These are phyloP conservation scores for Zelleria hepariella DNA, from an alignment of 2,888 invertebrate genomes.

Conservation along the genomic window DNA sequence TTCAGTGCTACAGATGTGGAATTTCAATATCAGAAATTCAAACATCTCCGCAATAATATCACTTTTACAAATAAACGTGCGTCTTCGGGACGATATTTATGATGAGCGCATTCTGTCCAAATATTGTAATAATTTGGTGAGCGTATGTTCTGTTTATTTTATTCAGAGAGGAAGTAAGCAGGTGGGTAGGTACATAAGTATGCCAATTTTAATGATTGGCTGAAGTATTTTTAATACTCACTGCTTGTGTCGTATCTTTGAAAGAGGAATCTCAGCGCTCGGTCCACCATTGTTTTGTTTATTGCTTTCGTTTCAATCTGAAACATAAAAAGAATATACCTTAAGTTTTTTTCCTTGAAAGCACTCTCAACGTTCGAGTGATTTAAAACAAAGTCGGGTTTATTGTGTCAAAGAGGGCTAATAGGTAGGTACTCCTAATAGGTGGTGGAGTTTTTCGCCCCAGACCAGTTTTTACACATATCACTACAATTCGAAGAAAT, in stretches of 20 bases:
- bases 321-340: constrained; percentile 22
- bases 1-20: neutral
- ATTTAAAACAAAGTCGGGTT: no score
- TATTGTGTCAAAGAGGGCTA: no score
- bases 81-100: neutral
- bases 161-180: neutral
- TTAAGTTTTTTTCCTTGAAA: no score
- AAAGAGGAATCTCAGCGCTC: constrained; percentile 32
- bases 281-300: constrained; percentile 40
- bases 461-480: no score
- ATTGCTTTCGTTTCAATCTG: constrained; percentile 42
- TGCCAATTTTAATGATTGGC: neutral
- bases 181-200: neutral
- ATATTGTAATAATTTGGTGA: neutral
- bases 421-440: no score
- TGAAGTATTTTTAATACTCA: constrained; percentile 20
- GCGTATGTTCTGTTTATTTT: neutral
- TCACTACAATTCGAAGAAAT: no score
- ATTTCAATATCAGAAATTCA: neutral
- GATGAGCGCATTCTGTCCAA: neutral
- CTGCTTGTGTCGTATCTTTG: constrained; percentile 40
- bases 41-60: neutral
- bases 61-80: neutral
- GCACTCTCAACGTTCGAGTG: no score
- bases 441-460: no score